Percentiles rank a stretch among this genome's conserved stretches.
Conservation (phyloP, 1,140 invertebrate genomes). For the Carcinoscorpius rotundicauda region DNA sequence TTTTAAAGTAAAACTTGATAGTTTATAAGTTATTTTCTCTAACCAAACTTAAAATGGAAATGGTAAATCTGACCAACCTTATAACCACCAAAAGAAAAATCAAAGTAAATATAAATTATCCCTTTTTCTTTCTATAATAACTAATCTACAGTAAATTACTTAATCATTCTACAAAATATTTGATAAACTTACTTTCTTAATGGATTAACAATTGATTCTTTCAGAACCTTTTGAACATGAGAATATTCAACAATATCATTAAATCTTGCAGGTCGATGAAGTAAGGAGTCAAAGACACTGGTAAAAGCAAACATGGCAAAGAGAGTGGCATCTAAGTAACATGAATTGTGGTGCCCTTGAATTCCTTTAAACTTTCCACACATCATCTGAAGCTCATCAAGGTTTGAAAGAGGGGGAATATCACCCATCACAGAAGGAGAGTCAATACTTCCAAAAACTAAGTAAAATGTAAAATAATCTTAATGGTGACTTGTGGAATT, state of each 20-base stretch:
- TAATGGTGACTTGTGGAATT: slow-evolving; percentile 14
- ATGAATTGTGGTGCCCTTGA: slow-evolving; percentile 95
- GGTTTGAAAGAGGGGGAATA: slow-evolving; percentile 51
- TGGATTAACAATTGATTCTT: slow-evolving; percentile 94
- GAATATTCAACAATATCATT: slow-evolving; percentile 72
- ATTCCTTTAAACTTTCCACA: slow-evolving; percentile 53
- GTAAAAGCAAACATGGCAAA: slow-evolving; percentile 96
- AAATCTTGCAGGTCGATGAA: slow-evolving; percentile 56
- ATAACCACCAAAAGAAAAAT: too few relatives aligned
- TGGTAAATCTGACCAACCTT: too few relatives aligned
- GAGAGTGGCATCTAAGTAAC: slow-evolving; percentile 90
- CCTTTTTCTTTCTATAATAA: too few relatives aligned
- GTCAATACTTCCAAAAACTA: slow-evolving; percentile 46
- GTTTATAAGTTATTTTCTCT: too few relatives aligned
- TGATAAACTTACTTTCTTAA: slow-evolving; percentile 44
- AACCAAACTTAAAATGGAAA: too few relatives aligned
- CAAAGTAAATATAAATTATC: too few relatives aligned
- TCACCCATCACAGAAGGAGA: slow-evolving; percentile 64
- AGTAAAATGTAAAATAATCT: slow-evolving; percentile 3
- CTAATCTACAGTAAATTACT: too few relatives aligned
- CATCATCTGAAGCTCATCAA: slow-evolving; percentile 24
- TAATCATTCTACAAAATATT: too few relatives aligned
- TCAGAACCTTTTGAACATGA: slow-evolving; percentile 71
- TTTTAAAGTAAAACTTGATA: too few relatives aligned
- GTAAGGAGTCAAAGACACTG: slow-evolving; percentile 75